Evolutionary conservation across 2,113 vertebrate genomes (phyloP).

Genomic region (Oncorhynchus masou): DNA sequence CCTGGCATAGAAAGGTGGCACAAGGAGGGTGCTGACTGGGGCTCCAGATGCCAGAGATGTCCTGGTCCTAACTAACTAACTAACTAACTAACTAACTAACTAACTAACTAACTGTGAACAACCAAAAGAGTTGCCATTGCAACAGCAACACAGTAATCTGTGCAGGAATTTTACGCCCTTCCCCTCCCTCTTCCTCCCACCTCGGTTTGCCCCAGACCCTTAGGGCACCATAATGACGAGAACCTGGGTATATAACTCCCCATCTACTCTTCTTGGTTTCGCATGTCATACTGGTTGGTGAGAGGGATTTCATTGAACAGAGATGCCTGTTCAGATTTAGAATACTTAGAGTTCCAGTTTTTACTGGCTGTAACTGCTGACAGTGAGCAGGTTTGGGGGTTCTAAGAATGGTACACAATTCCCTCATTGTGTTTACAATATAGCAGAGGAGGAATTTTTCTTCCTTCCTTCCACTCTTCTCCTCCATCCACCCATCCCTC

Average conservation of each 20-base stretch:
- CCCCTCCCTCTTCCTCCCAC: neutral
- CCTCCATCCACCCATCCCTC: neutral
- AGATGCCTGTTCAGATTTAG: neutral
- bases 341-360: slow-evolving; percentile 4
- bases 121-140: neutral
- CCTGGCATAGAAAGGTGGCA: neutral
- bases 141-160: neutral
- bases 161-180: neutral
- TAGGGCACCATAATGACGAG: neutral
- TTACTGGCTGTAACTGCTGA: slow-evolving; percentile 30
- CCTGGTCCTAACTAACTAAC: too few relatives aligned
- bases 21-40: too few relatives aligned
- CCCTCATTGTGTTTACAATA: neutral
- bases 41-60: too few relatives aligned
- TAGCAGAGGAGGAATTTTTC: neutral
- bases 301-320: neutral
- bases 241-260: neutral
- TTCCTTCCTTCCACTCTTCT: neutral
- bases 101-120: too few relatives aligned
- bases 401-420: neutral
- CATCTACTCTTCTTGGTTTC: neutral
- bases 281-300: neutral
- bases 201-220: neutral
- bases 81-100: too few relatives aligned
- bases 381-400: neutral